Evolutionary conservation across 2,888 invertebrate species (phyloP), one percentile per base, ranked within the genome.

Genomic region (Penaeus monodon): DNA sequence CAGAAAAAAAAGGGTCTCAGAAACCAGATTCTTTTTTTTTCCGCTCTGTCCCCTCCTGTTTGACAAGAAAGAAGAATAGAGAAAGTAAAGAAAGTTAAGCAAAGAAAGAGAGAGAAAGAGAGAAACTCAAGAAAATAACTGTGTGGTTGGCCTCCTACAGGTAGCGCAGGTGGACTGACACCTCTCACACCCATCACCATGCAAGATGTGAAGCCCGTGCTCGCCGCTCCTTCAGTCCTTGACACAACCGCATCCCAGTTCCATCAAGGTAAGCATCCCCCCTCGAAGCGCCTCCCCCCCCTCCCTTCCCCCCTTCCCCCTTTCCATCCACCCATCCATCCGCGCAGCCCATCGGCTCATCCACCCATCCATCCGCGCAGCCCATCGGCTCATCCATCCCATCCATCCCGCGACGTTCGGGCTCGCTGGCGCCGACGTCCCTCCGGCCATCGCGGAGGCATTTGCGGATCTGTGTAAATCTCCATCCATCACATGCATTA

Each of bases 181-280:
- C 90, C 90, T 68, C 88, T 90, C 77, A 88, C 88, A 73, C 90
- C 90, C 80, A 90, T 90, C 84, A 88, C 81, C 73, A 90, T 90
- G 90, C 88, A 90, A 78, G 90, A 90, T 63, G 90, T 90, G 70
- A 90, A 90, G 79, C 90, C 90, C 29, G 85, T 90, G 77, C 86
- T 90, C 77, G 84, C 88, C 57, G 74, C 90, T 64, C 88, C 90
- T 38, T 82, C 90, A 63, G 83, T 87, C 77, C 88, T 90, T 68
- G 90, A 90, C 82, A 85, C 88, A 44, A 79, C 88, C 27, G 82
- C 83, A 74, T 81, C 89, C 22, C 90, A 90, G 85, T 90, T 83
- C 85, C 90, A 90, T 33, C 90, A 90, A 88, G 90, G 88, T 88
- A 73, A 88, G 88, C 70, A 27, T 24, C 70, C n/a, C 70, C 70